Evolutionary conservation across 2,113 vertebrate species (phyloP).

Genomic region (Hippoglossus stenolepis): DNA sequence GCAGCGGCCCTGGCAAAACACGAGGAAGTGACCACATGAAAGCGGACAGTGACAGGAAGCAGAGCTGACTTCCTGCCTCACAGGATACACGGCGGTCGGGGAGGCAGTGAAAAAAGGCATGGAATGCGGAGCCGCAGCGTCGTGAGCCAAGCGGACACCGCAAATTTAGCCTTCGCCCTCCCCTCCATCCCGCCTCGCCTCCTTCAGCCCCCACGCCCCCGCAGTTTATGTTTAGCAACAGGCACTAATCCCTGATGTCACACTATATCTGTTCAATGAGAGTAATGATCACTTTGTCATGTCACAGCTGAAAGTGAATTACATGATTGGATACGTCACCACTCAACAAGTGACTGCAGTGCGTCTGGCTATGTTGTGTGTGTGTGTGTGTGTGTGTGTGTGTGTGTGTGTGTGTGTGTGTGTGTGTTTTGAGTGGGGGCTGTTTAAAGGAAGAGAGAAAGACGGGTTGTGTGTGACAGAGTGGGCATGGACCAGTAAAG

Average conservation of each 20-base stretch:
- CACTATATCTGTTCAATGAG: constrained; percentile 35
- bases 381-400: neutral
- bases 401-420: neutral
- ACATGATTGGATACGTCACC: constrained; percentile 34
- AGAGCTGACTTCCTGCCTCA: constrained; percentile 81
- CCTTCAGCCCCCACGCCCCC: neutral
- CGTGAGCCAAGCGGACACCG: constrained; percentile 56
- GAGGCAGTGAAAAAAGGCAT: constrained; percentile 68
- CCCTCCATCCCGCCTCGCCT: neutral
- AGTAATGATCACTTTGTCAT: constrained; percentile 30
- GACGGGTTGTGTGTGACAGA: constrained; percentile 61
- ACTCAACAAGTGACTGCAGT: constrained; percentile 36
- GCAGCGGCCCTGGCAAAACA: constrained; percentile 72
- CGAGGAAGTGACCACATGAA: constrained; percentile 86
- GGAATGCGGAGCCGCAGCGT: constrained; percentile 66
- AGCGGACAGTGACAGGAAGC: constrained; percentile 83
- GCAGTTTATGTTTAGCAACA: constrained; percentile 56
- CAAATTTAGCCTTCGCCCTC: constrained; percentile 35
- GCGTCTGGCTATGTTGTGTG: constrained; percentile 27
- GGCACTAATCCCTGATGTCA: constrained; percentile 49
- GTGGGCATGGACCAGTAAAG: constrained; percentile 64
- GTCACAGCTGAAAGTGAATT: constrained; percentile 40
- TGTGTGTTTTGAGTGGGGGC: constrained; percentile 21
- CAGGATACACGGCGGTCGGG: constrained; percentile 78
- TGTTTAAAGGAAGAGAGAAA: constrained; percentile 57